These are phyloP conservation scores for Sebastes iracundus DNA, from an alignment of 2,797 vertebrate species.

Conservation along the genomic window DNA sequence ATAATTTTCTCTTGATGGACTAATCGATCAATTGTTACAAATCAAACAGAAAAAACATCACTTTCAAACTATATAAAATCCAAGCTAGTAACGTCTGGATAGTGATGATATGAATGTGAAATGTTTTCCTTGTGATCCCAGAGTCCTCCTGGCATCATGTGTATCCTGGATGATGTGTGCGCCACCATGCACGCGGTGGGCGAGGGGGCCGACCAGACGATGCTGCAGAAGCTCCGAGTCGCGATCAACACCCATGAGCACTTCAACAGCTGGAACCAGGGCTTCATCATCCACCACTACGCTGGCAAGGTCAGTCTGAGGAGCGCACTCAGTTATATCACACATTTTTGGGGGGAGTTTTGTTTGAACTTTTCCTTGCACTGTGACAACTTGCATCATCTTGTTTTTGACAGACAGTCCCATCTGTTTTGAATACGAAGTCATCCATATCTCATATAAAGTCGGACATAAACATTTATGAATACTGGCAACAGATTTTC, in stretches of 20 bases:
- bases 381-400: background rate
- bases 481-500: background rate
- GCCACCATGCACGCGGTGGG: constrained; percentile 99
- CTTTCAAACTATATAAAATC: background rate
- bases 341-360: background rate
- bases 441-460: background rate
- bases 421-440: background rate
- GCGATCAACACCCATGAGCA: constrained; percentile 96
- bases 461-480: background rate
- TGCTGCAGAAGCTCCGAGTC: constrained; percentile 96
- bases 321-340: background rate
- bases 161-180: constrained; percentile 97
- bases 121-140: constrained; percentile 55
- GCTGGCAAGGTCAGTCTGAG: constrained; percentile 91
- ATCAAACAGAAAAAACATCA: background rate
- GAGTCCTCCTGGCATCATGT: constrained; percentile 97
- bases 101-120: background rate
- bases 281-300: constrained; percentile 98
- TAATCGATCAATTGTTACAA: background rate
- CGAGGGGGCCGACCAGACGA: constrained; percentile 96
- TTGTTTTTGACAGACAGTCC: background rate
- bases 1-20: rapidly evolving
- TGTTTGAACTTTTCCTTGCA: background rate
- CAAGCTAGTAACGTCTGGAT: background rate
- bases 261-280: constrained; percentile 99